A percentile compares a stretch with the other conserved stretches of the same genome.
These are phyloP conservation scores for Trachythela sp. DNA, from an alignment of 64 coral and sea anemone species.

Conservation along the genomic window DNA sequence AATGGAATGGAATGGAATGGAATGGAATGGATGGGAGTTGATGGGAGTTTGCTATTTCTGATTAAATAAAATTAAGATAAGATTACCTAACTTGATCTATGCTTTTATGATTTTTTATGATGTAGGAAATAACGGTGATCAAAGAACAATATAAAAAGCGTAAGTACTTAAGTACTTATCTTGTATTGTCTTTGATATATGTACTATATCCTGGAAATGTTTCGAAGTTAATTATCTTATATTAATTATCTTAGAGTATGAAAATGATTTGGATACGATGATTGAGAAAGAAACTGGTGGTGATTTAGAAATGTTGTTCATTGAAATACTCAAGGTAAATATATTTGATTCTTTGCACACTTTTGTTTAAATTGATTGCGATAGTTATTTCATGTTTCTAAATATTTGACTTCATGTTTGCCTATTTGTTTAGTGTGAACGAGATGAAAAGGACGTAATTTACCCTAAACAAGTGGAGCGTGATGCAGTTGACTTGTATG, in stretches of 20 bases:
- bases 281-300: background rate
- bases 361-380: no score
- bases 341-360: no score
- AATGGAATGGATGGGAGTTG: no score
- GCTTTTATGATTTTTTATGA: background rate
- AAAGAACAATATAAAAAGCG: constrained; percentile 1
- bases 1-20: no score
- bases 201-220: no score
- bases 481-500: background rate
- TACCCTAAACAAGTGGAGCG: background rate
- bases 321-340: background rate
- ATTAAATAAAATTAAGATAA: no score
- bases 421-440: background rate
- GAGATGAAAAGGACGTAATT: background rate
- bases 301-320: background rate
- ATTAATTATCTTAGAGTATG: background rate
- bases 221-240: no score
- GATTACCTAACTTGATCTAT: no score
- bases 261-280: background rate
- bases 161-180: background rate
- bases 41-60: no score
- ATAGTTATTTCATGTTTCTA: no score
- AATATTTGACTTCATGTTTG: background rate
- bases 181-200: background rate
- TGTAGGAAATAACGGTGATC: background rate